Base-by-base conservation (phyloP, 53 echinoderm and acorn worm species). In the Astropecten irregularis region DNA sequence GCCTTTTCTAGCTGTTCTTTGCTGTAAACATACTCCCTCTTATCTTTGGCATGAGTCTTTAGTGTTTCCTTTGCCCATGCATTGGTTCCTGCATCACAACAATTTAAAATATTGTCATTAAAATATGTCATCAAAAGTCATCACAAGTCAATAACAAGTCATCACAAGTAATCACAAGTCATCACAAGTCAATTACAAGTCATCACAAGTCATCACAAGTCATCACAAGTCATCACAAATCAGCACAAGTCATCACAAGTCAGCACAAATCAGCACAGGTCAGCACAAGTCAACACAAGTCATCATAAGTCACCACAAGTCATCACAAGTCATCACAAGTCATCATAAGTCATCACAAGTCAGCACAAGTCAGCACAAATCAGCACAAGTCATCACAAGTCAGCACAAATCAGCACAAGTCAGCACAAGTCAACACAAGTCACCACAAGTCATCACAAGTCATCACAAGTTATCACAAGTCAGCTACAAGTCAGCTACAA, bases 31-130 rank as follows among this genome's bases (percentile, higher is more conserved):
- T 94, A 94, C 70, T 94, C 82, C 61, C 94, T 76, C 82, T 88
- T 86, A 42, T 93, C 94, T 27, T 67, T 44, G 18, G 91, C 91
- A 83, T 94, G 94, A 23, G 47, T 69, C 50, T 90, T 49, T 29
- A 93, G 51, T 16, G 91, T 88, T 40, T 88, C 86, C 89, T 89
- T 94, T 28, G 94, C 94, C 94, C 94, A 94, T 4, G 88, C 91
- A 47, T 94, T 85, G 73, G 91, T 90, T 2, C 94, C 94, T 93
- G 36, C 1, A 40, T 2, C 81, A 40, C 25, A 83, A 67, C n/a
- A n/a, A n/a, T n/a, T n/a, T n/a, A n/a, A 56, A 19, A 58, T 26
- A 7, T 68, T 7, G 9, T 68, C 7, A 13, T 34, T 28, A 37
- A 68, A 15, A 15, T 33, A 37, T 33, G 18, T 49, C 18, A 18